These are phyloP conservation scores for Gibbula magus DNA, from an alignment of 2,888 invertebrate species.

Conservation along the genomic window DNA sequence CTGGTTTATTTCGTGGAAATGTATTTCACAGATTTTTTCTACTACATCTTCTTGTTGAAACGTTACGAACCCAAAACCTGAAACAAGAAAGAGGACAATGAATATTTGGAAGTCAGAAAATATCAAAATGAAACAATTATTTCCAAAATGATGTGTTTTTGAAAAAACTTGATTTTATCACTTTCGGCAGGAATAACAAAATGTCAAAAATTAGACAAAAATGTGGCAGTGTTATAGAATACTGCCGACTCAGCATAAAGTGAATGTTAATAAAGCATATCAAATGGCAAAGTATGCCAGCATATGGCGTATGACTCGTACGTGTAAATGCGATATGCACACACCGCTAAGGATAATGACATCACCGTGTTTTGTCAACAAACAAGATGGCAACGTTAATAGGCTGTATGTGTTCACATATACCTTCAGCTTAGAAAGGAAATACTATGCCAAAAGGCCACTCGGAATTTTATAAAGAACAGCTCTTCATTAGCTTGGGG, in stretches of 20 bases:
- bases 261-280: no score
- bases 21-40: conserved; percentile 99
- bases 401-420: no score
- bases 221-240: no score
- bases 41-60: conserved; percentile 99
- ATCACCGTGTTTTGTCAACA: background rate
- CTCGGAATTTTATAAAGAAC: no score
- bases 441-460: no score
- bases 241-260: no score
- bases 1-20: conserved; percentile 99
- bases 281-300: background rate
- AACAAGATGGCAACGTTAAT: conserved; percentile 18
- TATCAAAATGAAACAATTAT: background rate
- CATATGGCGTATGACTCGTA: background rate
- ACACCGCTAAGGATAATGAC: background rate
- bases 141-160: no score
- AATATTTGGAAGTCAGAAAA: background rate
- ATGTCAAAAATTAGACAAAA: no score
- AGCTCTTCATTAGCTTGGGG: no score
- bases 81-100: conserved; percentile 45
- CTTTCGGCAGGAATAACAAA: no score
- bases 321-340: background rate
- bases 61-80: conserved; percentile 99
- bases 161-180: no score
- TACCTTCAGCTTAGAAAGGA: no score